Evolutionary conservation across 2,113 vertebrate species (phyloP), one percentile per base, ranked within the genome.

Genomic region (Panthera tigris): DNA sequence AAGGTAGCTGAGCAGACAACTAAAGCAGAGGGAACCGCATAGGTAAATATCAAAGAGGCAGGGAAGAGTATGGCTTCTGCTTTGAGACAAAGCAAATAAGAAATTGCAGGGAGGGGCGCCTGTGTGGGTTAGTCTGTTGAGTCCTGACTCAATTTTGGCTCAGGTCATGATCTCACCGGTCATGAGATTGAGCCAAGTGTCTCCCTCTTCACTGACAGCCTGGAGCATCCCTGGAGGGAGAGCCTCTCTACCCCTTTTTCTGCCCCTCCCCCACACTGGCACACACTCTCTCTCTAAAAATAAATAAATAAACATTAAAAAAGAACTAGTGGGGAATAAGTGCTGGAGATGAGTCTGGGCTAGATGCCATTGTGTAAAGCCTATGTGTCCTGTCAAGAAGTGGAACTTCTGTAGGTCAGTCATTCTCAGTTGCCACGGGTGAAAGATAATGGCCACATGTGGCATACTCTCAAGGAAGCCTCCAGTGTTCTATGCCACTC

Each of bases 11-110:
- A 61, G 8, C 5, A 90, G 63, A 21, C 86, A 97, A 80, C 12
- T 39, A 93, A 61, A 68, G 33, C 63, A 65, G 61, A 76, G 8
- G 8, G 39, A 83, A 73, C 15, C 57, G 4, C 50, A n/a, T 36
- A 36, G 45, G 11, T 50, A 86, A 93, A 85, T 55, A 29, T 21
- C 78, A 6, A 81, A 84, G 27, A 94, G 23, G 23, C 29, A 93
- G 45, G 41, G 95, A 97, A 96, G 7, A 52, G 18, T 50, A 39
- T 78, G 71, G 21, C 19, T 95, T 93, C 86, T 93, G 9, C 68
- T 88, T 94, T 21, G 33, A 27, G 10, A 57, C 15, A 92, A 87
- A 95, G 48, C 5, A 66, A 81, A 84, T 41, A 23, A 41, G 19
- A 94, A 68, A 11, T 61, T 23, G 57, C 23, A 21, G 21, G 57